A percentile compares a stretch with the other conserved stretches of the same genome.
Conservation (phyloP, 2,888 invertebrate genomes). For the Andrena dorsata region DNA sequence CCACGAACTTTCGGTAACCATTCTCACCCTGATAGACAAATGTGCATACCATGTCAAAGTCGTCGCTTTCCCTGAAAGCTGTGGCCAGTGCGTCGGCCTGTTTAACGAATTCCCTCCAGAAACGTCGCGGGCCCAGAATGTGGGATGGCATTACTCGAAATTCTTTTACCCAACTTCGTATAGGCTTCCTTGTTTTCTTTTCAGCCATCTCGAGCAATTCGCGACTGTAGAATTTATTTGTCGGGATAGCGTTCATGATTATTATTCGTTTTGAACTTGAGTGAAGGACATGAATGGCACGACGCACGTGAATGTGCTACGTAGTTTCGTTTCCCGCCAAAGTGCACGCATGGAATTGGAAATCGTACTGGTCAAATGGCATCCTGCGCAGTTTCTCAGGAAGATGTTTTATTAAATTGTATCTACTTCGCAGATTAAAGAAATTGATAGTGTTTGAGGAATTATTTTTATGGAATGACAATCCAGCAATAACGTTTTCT, state of each 20-base stretch:
- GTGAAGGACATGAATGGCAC: too few species aligned
- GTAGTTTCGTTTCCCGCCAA: background rate
- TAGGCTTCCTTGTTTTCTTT: too few species aligned
- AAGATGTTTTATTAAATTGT: too few species aligned
- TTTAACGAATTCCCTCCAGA: constrained; percentile 83
- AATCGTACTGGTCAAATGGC: too few species aligned
- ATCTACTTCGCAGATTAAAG: too few species aligned
- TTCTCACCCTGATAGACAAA: constrained; percentile 84
- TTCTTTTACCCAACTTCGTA: constrained; percentile 25
- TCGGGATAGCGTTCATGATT: background rate
- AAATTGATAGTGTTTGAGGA: too few species aligned
- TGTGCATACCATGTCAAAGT: constrained; percentile 78
- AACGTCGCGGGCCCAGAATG: constrained; percentile 80
- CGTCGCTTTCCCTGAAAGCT: constrained; percentile 70
- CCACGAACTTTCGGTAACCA: constrained; percentile 83
- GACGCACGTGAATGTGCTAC: too few species aligned
- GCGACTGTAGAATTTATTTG: constrained; percentile 21
- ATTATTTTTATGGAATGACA: too few species aligned
- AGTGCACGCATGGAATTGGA: background rate
- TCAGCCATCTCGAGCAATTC: background rate
- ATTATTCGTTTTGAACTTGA: background rate
- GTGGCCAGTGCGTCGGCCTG: constrained; percentile 83
- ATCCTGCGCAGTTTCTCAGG: too few species aligned
- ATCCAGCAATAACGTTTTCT: too few species aligned
- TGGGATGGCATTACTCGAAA: constrained; percentile 66